Base-by-base conservation (phyloP, 2,797 vertebrate genomes). In the Pipistrellus kuhlii region DNA sequence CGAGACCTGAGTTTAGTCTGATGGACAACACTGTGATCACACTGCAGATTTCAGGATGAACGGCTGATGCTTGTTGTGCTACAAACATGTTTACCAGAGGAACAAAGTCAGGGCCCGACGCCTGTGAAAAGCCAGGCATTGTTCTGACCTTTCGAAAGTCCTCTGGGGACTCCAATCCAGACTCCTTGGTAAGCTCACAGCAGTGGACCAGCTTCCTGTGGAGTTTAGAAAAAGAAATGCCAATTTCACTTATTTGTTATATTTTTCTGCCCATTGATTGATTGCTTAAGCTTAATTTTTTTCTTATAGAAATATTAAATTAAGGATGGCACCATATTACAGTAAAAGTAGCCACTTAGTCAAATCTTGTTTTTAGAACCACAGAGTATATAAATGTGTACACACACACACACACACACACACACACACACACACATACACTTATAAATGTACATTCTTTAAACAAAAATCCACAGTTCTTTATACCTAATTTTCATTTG, bases 401-500 rank as follows among this genome's bases (percentile, higher is more conserved):
- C 6, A 23, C 30, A 17, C 41, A 62, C 1, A 35, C 13, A 38
- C 5, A 57, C 44, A 25, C 7, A 53, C 3, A 41, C 12, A 84
- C n/a, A 68, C 51, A 44, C 38, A 55, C 35, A 46, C 25, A 53
- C 8, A 18, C 3, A 75, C 71, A 91, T 93, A 44, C 46, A 44
- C 46, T 48, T 46, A 66, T 27, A 64, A 84, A 59, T 64, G 0
- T 25, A 59, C 13, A 38, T 59, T 83, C 62, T 68, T 94, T 25
- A 93, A 17, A 92, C 15, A 88, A 94, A 94, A 25, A 57, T 25
- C 89, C 82, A 21, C 23, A 55, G n/a, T 25, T 94, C 71, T 95
- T 88, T 87, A 95, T 18, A 93, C 84, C 23, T 85, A 20, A 51
- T 95, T 23, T 94, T 9, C 9, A n/a, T 69, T 64, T 95, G 48